These are phyloP conservation scores for Orthonychiurus folsomi DNA, from an alignment of 2,888 invertebrate genomes.

Conservation along the genomic window DNA sequence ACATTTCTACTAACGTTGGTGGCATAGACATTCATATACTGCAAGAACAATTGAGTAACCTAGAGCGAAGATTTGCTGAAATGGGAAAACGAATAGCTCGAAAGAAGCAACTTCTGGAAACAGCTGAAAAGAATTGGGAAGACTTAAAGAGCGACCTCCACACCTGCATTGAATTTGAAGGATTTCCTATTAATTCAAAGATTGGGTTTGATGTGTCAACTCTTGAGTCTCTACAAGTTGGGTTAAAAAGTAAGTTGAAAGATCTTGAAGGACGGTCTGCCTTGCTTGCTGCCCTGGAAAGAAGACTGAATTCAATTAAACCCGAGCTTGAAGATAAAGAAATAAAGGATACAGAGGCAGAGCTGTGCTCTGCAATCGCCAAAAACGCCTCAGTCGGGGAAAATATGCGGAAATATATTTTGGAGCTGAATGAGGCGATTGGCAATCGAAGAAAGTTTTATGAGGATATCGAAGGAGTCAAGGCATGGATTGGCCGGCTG, in stretches of 20 bases:
- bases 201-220: conserved; percentile 69
- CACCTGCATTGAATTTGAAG: conserved; percentile 67
- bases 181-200: conserved; percentile 51
- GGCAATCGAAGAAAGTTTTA: conserved; percentile 66
- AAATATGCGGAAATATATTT: conserved; percentile 63
- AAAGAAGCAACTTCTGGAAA: conserved; percentile 70
- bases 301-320: conserved; percentile 71
- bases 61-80: conserved; percentile 75
- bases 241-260: conserved; percentile 58
- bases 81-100: conserved; percentile 73
- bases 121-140: conserved; percentile 72
- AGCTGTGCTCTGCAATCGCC: conserved; percentile 59
- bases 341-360: conserved; percentile 65
- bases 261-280: conserved; percentile 78
- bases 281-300: conserved; percentile 70
- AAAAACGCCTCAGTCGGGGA: conserved; percentile 67
- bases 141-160: conserved; percentile 65
- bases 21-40: conserved; percentile 83
- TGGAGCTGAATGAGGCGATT: conserved; percentile 56
- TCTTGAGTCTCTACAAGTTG: conserved; percentile 63
- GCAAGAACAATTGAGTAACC: conserved; percentile 72
- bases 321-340: conserved; percentile 77
- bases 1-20: conserved; percentile 67
- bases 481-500: conserved; percentile 70
- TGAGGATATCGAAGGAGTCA: conserved; percentile 65